A percentile compares a stretch with the other conserved stretches of the same genome.
Conservation (phyloP, 2,797 vertebrate genomes). For the Intellagama lesueurii region DNA sequence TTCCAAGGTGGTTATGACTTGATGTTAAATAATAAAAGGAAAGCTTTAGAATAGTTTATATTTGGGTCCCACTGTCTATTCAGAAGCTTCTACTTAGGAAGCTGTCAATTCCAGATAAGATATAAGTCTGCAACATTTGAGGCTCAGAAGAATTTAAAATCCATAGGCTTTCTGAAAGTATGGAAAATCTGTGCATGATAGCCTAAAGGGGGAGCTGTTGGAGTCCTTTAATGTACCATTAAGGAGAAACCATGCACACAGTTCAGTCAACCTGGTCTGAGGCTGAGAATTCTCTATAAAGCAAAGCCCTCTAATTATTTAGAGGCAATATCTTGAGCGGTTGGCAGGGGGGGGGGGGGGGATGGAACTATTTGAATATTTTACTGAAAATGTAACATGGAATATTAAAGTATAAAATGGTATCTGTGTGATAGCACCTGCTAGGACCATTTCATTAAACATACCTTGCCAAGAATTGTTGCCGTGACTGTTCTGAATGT, state of each 20-base stretch:
- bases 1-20: too few species aligned
- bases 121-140: conserved; percentile 5
- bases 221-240: conserved; percentile 44
- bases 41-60: neutral
- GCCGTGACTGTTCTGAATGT: conserved; percentile 17
- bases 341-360: conserved; percentile 25
- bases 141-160: conserved; percentile 27
- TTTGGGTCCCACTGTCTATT: neutral
- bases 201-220: conserved; percentile 66
- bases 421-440: neutral
- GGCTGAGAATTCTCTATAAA: conserved; percentile 49
- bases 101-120: neutral
- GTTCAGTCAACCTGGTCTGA: conserved; percentile 49
- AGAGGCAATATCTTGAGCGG: conserved; percentile 28
- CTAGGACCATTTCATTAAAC: neutral
- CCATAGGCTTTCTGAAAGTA: neutral
- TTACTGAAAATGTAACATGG: conserved; percentile 5
- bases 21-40: neutral
- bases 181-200: conserved; percentile 62
- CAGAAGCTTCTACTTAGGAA: neutral
- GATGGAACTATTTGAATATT: neutral
- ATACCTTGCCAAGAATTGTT: neutral
- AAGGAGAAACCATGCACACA: conserved; percentile 30
- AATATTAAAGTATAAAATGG: neutral
- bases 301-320: neutral